phyloP scores from a whole-genome alignment of 30 jellyfish, hydroid and myxozoan genomes.

The Hydractinia symbiolongicarpus region DNA sequence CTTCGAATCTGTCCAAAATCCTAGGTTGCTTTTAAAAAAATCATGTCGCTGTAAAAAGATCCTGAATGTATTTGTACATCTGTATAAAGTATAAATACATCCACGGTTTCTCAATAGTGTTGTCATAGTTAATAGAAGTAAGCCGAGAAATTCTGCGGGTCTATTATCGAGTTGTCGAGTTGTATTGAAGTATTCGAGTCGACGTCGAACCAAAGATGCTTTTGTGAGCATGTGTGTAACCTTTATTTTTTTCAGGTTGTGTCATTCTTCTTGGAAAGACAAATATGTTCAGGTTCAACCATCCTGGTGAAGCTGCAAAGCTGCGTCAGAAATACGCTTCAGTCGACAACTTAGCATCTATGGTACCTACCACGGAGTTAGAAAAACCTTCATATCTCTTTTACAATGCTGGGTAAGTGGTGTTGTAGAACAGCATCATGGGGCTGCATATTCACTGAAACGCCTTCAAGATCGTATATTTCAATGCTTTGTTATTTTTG shows the following conservation, averaged over 20 bases:
- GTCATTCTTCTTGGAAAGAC: conserved; percentile 87
- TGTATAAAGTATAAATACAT: too few relatives aligned
- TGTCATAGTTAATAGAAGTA: too few relatives aligned
- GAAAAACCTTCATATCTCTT: conserved; percentile 82
- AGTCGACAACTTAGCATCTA: conserved; percentile 83
- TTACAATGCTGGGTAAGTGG: conserved; percentile 85
- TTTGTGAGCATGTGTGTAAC: too few relatives aligned
- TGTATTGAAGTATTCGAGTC: too few relatives aligned
- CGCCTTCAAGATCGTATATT: neutral
- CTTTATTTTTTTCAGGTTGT: conserved; percentile 46
- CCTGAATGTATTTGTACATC: too few relatives aligned
- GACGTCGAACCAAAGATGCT: too few relatives aligned
- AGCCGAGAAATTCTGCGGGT: too few relatives aligned
- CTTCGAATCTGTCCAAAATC: too few relatives aligned
- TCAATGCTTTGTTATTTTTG: neutral
- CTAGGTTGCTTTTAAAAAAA: too few relatives aligned
- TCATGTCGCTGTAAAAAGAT: too few relatives aligned
- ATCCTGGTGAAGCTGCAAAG: conserved; percentile 95
- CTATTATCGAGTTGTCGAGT: too few relatives aligned
- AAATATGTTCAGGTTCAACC: conserved; percentile 89
- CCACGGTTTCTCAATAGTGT: too few relatives aligned
- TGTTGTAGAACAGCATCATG: neutral
- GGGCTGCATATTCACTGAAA: neutral
- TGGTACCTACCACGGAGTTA: conserved; percentile 81
- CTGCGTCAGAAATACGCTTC: conserved; percentile 89